phyloP scores from a whole-genome alignment of 2,888 invertebrate genomes.

The Agonum fuliginosum region DNA sequence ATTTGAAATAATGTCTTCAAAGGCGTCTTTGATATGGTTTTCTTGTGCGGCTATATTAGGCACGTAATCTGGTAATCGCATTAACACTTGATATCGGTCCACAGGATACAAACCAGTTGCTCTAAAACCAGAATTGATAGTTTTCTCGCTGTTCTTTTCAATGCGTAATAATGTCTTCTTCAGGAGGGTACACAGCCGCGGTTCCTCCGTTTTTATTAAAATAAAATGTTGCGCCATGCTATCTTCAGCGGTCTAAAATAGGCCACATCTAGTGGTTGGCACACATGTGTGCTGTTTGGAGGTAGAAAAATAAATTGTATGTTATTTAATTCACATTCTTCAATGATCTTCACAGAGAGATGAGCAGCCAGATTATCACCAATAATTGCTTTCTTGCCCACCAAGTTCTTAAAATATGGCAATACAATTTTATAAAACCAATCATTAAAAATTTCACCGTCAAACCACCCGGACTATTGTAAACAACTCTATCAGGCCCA shows the following conservation, averaged over 20 bases:
- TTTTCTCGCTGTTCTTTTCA: neutral
- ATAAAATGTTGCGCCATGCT: slow-evolving; percentile 59
- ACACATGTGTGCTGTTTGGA: slow-evolving; percentile 64
- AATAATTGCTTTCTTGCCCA: slow-evolving; percentile 66
- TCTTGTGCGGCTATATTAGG: neutral
- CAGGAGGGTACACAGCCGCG: neutral
- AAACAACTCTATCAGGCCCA: slow-evolving; percentile 67
- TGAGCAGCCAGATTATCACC: slow-evolving; percentile 67
- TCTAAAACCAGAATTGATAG: neutral
- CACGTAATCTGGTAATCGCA: neutral
- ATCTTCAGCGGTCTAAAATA: slow-evolving; percentile 63
- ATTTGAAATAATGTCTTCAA: neutral
- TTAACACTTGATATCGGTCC: neutral
- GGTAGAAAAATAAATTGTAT: slow-evolving; percentile 66
- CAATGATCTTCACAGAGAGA: slow-evolving; percentile 64
- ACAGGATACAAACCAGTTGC: slow-evolving; percentile 5
- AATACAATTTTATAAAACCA: slow-evolving; percentile 64
- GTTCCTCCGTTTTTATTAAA: neutral
- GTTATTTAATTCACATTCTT: slow-evolving; percentile 65
- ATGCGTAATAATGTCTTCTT: neutral
- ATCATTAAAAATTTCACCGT: slow-evolving; percentile 63
- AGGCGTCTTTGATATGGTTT: neutral
- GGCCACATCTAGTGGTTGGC: slow-evolving; percentile 65
- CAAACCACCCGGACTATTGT: slow-evolving; percentile 67
- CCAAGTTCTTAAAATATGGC: slow-evolving; percentile 63